Base-by-base conservation (phyloP, 1,140 invertebrate species). In the Drusus annulatus region DNA sequence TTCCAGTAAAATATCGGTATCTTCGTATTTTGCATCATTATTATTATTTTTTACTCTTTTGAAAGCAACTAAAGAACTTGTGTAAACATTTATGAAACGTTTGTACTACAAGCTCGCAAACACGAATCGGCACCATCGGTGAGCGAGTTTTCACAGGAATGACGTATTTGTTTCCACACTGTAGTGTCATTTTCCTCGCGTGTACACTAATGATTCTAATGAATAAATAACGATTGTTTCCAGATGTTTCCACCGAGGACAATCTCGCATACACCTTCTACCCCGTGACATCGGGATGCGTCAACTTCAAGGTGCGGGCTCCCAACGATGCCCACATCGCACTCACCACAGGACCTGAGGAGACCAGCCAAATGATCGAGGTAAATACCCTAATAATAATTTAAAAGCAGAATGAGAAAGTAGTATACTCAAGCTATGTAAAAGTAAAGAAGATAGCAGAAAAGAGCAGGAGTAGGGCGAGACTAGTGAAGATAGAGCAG, bases 231-330 rank as follows among this genome's bases (percentile, higher is more conserved):
- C 25, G 25, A 71, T 84, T 78, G 80, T 62, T 84, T 88, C 79
- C 88, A 95, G 94, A 94, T 90, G 87, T 95, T 50, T 86, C 91
- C 54, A 97, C 95, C 28, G 93, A 93, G 84, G 94, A 96, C 85
- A 94, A 94, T 85, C 92, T 95, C 84, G 92, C 95, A 85, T 97
- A 97, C 88, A 91, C 93, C 45, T 96, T 95, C 90, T 93, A 93
- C 83, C 94, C 94, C 1, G 90, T 93, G 19, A 89, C 89, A 5
- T 91, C 90, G 79, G 92, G 92, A 15, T 91, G 92, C 0, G 87
- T 96, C 1, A 93, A 93, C 81, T 95, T 97, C 85, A 93, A 94
- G 83, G 91, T 96, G 4, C 92, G 93, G 76, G 91, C 95, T 0
- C 77, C 93, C 0, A 94, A 96, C 84, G 95, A 97, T 90, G 95